Conservation (phyloP, 2,888 invertebrate genomes). For the Ramazzottius varieornatus region DNA sequence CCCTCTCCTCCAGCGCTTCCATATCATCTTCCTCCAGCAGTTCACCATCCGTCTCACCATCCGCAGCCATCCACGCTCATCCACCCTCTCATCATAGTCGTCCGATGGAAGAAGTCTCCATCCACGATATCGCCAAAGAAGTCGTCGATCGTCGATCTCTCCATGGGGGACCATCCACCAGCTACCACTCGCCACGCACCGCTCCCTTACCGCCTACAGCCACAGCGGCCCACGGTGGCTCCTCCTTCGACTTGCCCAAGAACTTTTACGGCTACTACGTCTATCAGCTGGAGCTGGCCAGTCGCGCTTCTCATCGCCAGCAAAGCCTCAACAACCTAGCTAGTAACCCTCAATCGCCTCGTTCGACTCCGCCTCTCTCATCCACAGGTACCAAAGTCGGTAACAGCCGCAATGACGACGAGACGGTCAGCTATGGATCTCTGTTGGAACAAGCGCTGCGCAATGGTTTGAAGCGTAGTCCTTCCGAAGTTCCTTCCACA, state of each 20-base stretch:
- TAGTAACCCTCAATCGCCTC: not conserved
- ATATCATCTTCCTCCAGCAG: not conserved
- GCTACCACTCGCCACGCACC: not conserved
- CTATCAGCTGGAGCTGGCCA: not conserved
- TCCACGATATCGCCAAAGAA: not conserved
- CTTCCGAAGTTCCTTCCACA: not conserved
- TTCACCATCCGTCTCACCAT: not conserved
- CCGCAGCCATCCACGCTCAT: too few species aligned
- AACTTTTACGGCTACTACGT: slow-evolving; percentile 3
- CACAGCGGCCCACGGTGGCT: not conserved
- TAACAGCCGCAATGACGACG: not conserved
- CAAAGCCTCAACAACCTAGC: not conserved
- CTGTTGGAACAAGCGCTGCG: slow-evolving; percentile 2
- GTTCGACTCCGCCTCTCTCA: not conserved
- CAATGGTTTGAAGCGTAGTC: not conserved
- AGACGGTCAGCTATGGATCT: not conserved
- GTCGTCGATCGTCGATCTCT: not conserved
- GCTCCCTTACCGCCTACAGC: not conserved
- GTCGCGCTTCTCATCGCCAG: not conserved
- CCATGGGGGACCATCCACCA: not conserved
- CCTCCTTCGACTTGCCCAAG: not conserved
- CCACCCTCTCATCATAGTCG: too few species aligned
- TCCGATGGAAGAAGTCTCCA: not conserved
- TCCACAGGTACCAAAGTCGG: too few species aligned
- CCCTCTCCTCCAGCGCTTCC: not conserved